Base-by-base conservation (phyloP, 1,140 invertebrate genomes). In the Theocolax elegans region DNA sequence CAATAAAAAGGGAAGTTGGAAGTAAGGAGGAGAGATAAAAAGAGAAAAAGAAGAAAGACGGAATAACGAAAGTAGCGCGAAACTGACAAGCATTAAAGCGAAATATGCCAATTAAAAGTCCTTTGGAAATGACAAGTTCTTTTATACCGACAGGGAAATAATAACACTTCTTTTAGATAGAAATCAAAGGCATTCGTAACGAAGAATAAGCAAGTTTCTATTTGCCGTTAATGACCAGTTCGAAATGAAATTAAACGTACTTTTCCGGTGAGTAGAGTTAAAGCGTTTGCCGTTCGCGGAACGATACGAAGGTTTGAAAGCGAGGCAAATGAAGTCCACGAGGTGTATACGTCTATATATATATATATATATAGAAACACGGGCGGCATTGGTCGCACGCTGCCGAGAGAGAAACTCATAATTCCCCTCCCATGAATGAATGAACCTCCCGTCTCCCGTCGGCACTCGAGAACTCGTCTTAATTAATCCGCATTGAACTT, bases 401-500 rank as follows among this genome's bases (percentile, higher is more conserved):
- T n/a, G n/a, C n/a, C n/a, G n/a, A n/a, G n/a, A n/a, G n/a, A n/a
- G n/a, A n/a, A n/a, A n/a, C n/a, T n/a, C n/a, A n/a, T n/a, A n/a
- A n/a, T n/a, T n/a, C n/a, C n/a, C n/a, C n/a, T n/a, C 21, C 15
- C 3, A 7, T 13, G 3, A 49, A 49, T 48, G 27, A 48, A 59
- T 12, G 35, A 23, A 48, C n/a, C n/a, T n/a, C n/a, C n/a, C n/a
- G 25, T 35, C 25, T 44, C 17, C 21, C 1, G 48, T 31, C 27
- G 51, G 31, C 48, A 42, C 31, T 68, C 15, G 13, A 40, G n/a
- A 62, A 62, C 58, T 69, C 21, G 23, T 53, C 56, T 69, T 69
- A 69, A 62, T 69, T 69, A 69, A 62, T 62, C 46, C 31, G 38
- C n/a, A 42, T 51, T 62, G 42, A 51, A 59, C 44, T 35, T 19